These are phyloP conservation scores for Microcebus griseorufus DNA, from an alignment of 2,113 vertebrate species.

Conservation along the genomic window DNA sequence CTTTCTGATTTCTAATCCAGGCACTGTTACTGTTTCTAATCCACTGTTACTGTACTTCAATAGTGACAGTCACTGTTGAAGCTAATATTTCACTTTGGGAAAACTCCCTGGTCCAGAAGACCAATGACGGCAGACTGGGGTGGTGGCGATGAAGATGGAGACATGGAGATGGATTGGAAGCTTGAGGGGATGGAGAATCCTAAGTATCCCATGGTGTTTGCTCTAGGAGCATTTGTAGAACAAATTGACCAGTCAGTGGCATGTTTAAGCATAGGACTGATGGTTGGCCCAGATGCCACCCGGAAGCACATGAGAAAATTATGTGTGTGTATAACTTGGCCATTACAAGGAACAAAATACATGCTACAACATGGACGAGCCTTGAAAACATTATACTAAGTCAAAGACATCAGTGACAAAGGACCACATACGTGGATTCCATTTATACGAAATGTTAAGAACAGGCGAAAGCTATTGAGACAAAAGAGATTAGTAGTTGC, in stretches of 20 bases:
- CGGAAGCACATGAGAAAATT: not conserved
- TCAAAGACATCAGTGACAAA: not conserved
- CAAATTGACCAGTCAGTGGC: not conserved
- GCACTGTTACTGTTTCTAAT: too few relatives aligned
- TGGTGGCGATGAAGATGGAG: not conserved
- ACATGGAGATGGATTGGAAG: not conserved
- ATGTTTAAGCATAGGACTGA: not conserved
- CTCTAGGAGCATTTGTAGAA: not conserved
- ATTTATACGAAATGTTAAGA: not conserved
- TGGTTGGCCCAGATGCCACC: not conserved
- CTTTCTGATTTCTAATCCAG: not conserved
- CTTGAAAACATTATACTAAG: not conserved
- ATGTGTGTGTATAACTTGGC: not conserved
- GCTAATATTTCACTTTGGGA: not conserved
- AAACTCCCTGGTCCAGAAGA: not conserved
- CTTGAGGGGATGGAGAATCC: not conserved
- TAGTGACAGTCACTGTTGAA: not conserved
- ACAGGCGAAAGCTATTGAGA: not conserved
- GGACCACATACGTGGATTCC: not conserved
- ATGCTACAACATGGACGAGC: fast-evolving
- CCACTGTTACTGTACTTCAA: too few relatives aligned
- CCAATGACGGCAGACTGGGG: not conserved
- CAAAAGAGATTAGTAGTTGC: not conserved
- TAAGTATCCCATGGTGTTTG: not conserved
- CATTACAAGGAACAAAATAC: not conserved